Evolutionary conservation across 2,797 vertebrate genomes (phyloP), one percentile per base, ranked within the genome.

Genomic region (Alfaro cultratus): DNA sequence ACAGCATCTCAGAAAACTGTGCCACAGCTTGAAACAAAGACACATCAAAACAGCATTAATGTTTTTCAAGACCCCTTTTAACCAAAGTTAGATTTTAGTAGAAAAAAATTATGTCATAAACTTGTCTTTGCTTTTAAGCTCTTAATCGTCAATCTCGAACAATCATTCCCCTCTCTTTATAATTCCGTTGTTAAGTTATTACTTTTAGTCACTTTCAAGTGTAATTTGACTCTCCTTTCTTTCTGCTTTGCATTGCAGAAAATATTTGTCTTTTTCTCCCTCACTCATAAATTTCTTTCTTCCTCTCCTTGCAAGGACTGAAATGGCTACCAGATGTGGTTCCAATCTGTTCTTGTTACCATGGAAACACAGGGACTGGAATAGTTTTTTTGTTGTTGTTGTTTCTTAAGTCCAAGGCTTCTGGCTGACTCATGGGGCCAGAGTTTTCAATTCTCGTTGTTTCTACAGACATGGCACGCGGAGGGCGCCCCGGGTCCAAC

Each of bases 241-340:
- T 97, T 96, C 94, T 97, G 97, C 96, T 97, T 96, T 97, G 96
- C 96, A 95, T 96, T 96, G 96, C 96, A 97, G 95, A 98, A 98
- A 98, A 96, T 97, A 96, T 96, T 97, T 81, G 89, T 96, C 94
- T 97, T 97, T 97, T 95, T 93, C 92, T 87, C 91, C 93, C 94
- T 97, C 95, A 95, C 97, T 96, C 96, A 96, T 97, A 96, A 96
- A 92, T 97, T 96, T 97, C 96, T 95, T 93, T 92, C 76, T 88
- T 96, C 96, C 96, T 91, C 90, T 91, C 86, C 91, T 94, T 85
- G 88, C 92, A 92, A 90, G 89, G 92, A 92, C 92, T 95, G 91
- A 96, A 98, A 98, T 98, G 85, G 91, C 96, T 98, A 97, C 97
- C 98, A 99, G 97, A 99, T 99, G 98, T 98, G 96, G 92, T 93